Base-by-base conservation (phyloP, 2,113 vertebrate species). In the Phocoena sinus region DNA sequence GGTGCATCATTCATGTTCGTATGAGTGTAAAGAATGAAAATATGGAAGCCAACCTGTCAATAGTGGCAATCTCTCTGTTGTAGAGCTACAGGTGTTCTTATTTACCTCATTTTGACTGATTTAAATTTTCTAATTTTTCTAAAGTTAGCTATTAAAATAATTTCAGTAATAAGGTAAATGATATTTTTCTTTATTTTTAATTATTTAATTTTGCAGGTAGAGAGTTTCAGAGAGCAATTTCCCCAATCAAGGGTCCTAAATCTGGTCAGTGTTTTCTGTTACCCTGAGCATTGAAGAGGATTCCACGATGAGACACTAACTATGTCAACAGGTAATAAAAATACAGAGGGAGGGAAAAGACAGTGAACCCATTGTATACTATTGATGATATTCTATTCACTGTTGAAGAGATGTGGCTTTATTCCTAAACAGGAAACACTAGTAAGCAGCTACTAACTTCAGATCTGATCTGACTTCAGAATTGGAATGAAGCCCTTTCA, bases 1-100 rank as follows among this genome's bases (percentile, higher is more conserved):
- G 13, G 0, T 53, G 5, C 11, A 26, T 53, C 18, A 28, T 1
- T 31, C 44, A 67, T 53, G 26, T 28, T 9, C 9, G 0, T 38
- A 62, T 63, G 20, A 38, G 6, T 20, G 56, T 65, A 76, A 44
- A 87, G 26, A 47, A 31, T 36, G 6, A 94, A 81, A 50, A 62
- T 33, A 81, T 13, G 31, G 50, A 77, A 31, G 18, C 28, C 33
- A 73, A 14, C 9, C 5, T 79, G 18, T 88, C 67, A 81, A 33
- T 38, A 71, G 53, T 21, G 31, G 18, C 31, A 50, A 18, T 60
- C 17, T 77, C 13, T 62, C n/a, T 80, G 18, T 53, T 73, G 33
- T 63, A 63, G 65, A 44, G 53, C 41, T 71, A 31, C 7, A 28
- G 13, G 13, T 63, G 13, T 26, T 77, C 63, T 79, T 68, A 20